phyloP scores from a whole-genome alignment of 2,888 invertebrate genomes.

The Stenotaenia linearis region DNA sequence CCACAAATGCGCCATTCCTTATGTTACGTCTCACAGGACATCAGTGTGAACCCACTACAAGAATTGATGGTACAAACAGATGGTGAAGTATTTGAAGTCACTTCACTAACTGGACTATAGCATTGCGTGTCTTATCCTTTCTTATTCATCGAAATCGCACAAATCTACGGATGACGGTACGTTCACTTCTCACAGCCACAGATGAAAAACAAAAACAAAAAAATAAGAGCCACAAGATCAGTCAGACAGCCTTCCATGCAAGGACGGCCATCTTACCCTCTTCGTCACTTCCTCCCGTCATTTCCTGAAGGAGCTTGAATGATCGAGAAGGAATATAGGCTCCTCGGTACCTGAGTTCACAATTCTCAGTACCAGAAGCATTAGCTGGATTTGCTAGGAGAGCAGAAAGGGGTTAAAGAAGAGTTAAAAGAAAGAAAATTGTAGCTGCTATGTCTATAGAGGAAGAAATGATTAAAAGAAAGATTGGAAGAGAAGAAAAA shows the following conservation, averaged over 20 bases:
- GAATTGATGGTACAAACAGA: too few relatives aligned
- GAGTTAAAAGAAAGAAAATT: background rate
- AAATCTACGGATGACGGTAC: too few relatives aligned
- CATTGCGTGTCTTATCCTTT: too few relatives aligned
- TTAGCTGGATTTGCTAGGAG: slow-evolving; percentile 3
- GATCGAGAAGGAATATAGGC: slow-evolving; percentile 74
- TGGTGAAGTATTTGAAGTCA: too few relatives aligned
- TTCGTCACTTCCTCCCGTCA: slow-evolving; percentile 62
- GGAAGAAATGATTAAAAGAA: background rate
- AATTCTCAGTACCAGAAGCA: slow-evolving; percentile 45
- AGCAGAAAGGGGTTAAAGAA: background rate
- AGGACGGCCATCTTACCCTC: slow-evolving; percentile 50
- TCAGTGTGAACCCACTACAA: too few relatives aligned
- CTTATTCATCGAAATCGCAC: too few relatives aligned
- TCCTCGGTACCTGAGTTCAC: slow-evolving; percentile 61
- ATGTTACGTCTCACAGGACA: too few relatives aligned
- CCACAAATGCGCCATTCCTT: too few relatives aligned
- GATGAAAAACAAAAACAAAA: background rate
- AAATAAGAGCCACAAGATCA: background rate
- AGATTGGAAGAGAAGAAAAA: background rate
- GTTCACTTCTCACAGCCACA: background rate
- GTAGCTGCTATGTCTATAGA: background rate
- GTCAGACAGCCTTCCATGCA: background rate
- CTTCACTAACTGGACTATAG: too few relatives aligned
- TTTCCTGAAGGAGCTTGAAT: slow-evolving; percentile 71